A percentile compares a stretch with the other conserved stretches of the same genome.
Evolutionary conservation across 2,113 vertebrate species (phyloP).

Genomic region (Melanocharis versteri): DNA sequence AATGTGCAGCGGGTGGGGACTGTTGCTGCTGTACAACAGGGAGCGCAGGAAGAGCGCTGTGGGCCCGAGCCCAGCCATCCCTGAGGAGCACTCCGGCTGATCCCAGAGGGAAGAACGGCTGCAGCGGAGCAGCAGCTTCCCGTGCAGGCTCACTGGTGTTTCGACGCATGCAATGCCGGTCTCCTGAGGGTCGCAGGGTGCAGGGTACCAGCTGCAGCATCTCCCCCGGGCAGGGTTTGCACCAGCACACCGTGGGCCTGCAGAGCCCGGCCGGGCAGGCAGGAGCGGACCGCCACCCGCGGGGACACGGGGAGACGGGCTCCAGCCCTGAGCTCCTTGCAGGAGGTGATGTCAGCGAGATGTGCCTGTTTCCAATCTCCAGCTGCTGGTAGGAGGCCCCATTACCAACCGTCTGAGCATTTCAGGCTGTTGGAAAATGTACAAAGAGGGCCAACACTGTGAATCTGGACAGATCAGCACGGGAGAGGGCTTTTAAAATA

Average conservation of each 20-base stretch:
- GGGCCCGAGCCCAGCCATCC: fast-evolving
- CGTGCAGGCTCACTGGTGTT: fast-evolving
- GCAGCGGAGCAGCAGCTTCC: fast-evolving
- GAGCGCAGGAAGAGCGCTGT: background rate
- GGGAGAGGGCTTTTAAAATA: background rate
- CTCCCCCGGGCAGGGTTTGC: fast-evolving
- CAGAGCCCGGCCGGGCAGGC: background rate
- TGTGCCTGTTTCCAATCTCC: slow-evolving; percentile 40
- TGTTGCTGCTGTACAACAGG: background rate
- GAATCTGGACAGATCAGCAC: background rate
- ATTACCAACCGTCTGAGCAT: slow-evolving; percentile 63
- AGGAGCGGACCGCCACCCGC: background rate
- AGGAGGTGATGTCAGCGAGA: background rate
- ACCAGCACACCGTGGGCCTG: fast-evolving
- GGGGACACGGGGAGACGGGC: fast-evolving
- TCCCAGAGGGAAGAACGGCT: background rate
- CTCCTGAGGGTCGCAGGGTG: fast-evolving
- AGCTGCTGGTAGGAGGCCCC: slow-evolving; percentile 35
- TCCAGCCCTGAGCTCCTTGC: background rate
- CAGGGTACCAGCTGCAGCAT: background rate
- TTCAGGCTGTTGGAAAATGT: slow-evolving; percentile 21
- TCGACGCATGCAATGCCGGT: fast-evolving
- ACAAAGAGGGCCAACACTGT: background rate
- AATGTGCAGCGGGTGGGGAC: fast-evolving
- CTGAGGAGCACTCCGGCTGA: fast-evolving